Conservation (phyloP, 2,797 vertebrate species). For the Anisognathus igniventris region DNA sequence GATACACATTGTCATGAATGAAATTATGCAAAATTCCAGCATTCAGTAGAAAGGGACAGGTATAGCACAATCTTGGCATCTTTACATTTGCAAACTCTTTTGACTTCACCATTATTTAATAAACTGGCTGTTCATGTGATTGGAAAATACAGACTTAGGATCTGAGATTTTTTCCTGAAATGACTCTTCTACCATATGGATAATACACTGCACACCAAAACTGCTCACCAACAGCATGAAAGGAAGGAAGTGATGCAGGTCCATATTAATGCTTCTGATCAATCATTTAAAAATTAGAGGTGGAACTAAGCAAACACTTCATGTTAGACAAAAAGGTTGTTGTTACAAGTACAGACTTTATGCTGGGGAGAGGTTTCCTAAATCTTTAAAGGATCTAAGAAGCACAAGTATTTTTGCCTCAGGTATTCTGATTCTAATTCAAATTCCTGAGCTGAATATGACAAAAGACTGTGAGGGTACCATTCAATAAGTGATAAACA, state of each 20-base stretch:
- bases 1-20: neutral
- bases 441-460: conserved; percentile 69
- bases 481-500: conserved; percentile 70
- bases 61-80: neutral
- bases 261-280: neutral
- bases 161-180: neutral
- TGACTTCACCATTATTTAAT: neutral
- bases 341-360: conserved; percentile 15
- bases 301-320: neutral
- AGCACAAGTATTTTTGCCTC: conserved; percentile 49
- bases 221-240: neutral
- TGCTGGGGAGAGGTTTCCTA: neutral
- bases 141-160: neutral
- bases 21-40: neutral
- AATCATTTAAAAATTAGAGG: neutral
- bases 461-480: conserved; percentile 63
- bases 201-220: neutral
- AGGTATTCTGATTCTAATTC: conserved; percentile 76
- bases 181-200: neutral
- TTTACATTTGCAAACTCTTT: neutral
- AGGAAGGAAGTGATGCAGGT: neutral
- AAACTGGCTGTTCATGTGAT: neutral
- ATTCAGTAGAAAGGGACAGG: neutral
- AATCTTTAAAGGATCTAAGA: conserved; percentile 36
- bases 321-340: neutral